These are phyloP conservation scores for Merodon equestris DNA, from an alignment of 2,888 invertebrate genomes.

Conservation along the genomic window DNA sequence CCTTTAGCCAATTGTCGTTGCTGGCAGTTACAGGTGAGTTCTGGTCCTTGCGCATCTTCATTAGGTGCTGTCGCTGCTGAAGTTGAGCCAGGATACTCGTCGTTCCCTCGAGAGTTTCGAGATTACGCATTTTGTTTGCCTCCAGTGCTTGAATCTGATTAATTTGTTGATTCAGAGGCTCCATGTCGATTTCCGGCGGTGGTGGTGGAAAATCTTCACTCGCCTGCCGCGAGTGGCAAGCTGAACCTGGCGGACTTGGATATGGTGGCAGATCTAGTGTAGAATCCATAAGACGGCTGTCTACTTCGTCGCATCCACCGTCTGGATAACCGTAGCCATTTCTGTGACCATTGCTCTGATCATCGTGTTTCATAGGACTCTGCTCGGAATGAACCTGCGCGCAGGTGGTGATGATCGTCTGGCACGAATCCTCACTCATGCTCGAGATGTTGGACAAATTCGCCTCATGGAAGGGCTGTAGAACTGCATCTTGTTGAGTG, in stretches of 20 bases:
- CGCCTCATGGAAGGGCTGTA: conserved; percentile 77
- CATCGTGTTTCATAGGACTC: conserved; percentile 82
- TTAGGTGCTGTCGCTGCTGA: conserved; percentile 83
- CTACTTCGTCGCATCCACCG: conserved; percentile 83
- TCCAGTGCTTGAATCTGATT: conserved; percentile 79
- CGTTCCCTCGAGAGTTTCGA: conserved; percentile 77
- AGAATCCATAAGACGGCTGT: conserved; percentile 76
- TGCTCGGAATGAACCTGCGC: conserved; percentile 93
- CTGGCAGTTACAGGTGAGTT: conserved; percentile 69
- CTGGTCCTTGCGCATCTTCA: conserved; percentile 78
- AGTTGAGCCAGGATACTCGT: conserved; percentile 82
- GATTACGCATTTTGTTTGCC: conserved; percentile 76
- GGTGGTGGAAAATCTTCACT: conserved; percentile 95
- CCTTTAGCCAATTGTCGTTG: conserved; percentile 84
- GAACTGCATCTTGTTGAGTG: conserved; percentile 75
- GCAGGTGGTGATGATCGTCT: conserved; percentile 87
- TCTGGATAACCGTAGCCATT: conserved; percentile 77
- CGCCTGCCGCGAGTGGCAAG: conserved; percentile 89
- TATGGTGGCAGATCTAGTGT: conserved; percentile 87
- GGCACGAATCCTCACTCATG: conserved; percentile 80
- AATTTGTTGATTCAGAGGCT: conserved; percentile 83
- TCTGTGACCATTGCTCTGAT: conserved; percentile 43
- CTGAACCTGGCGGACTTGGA: conserved; percentile 88
- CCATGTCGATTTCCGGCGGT: conserved; percentile 85
- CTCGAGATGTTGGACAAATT: conserved; percentile 77